phyloP scores from a whole-genome alignment of 1,140 invertebrate species.

The Octopus sinensis region DNA sequence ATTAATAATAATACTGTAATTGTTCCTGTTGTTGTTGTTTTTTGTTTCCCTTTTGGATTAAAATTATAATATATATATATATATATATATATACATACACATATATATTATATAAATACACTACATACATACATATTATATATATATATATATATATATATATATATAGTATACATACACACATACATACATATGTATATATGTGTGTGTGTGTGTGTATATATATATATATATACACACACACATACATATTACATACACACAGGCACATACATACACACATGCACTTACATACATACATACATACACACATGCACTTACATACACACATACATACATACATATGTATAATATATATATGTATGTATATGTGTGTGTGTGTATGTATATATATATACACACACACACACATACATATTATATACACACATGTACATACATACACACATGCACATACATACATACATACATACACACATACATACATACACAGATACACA shows the following conservation, averaged over 20 bases:
- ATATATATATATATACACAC: not conserved
- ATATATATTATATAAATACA: not conserved
- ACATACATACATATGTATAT: not conserved
- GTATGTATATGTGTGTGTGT: not conserved
- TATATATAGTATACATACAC: not conserved
- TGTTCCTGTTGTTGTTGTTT: no score
- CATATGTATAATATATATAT: not conserved
- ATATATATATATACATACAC: no score
- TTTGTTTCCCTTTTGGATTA: no score
- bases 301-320: not conserved
- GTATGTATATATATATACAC: not conserved
- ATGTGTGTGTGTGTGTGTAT: not conserved
- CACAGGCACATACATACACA: not conserved
- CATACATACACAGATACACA: not conserved
- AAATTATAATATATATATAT: no score
- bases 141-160: not conserved
- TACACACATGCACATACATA: not conserved
- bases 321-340: not conserved
- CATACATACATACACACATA: not conserved
- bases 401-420: not conserved
- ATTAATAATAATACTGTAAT: no score
- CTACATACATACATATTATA: not conserved
- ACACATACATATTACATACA: not conserved
- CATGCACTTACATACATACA: not conserved
- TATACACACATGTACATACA: not conserved